Evolutionary conservation across 1,140 invertebrate species (phyloP), one percentile per base, ranked within the genome.

Genomic region (Rhyacophila brunnea): DNA sequence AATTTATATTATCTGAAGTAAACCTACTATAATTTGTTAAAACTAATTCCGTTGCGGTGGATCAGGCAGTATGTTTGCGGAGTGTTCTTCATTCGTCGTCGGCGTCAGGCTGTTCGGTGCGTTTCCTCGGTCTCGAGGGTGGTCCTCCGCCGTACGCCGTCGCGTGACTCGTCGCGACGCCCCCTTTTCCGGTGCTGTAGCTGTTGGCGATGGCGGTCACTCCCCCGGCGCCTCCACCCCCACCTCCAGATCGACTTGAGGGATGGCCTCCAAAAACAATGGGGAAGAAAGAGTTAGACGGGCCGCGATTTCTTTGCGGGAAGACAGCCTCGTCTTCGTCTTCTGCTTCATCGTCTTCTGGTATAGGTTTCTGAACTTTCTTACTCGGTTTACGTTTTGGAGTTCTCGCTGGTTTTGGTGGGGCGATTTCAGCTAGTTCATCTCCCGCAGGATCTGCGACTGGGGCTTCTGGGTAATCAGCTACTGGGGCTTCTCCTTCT

Each of bases 201-300:
- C 85, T 85, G 71, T 85, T 86, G 44, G 86, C 86, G 35, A 85
- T 81, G 36, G 84, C 85, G 6, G 84, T 85, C n/a, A 80, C 79
- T 13, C 75, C 73, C 36, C 71, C 74, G 23, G 60, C 67, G 51
- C 78, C 79, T 18, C 80, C 79, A 14, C 67, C 68, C 1, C 71
- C 72, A 7, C 47, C 60, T 7, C 75, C 71, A 20, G 70, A 68
- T 11, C 63, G 45, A 1, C 66, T 59, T 1, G 67, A 62, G 13
- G 71, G 71, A 58, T 65, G 76, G 1, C 77, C 75, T 34, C 74
- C 74, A 50, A 86, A 85, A 64, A 82, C 77, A 67, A 85, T 82
- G 3, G 85, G 84, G 75, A 86, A 86, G 72, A 79, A 85, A 1
- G 80, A 79, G 36, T 80, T 81, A 46, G 47, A 48, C 0, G 54